Evolutionary conservation across 2,888 invertebrate species (phyloP).

Genomic region (Aphodius granarius): DNA sequence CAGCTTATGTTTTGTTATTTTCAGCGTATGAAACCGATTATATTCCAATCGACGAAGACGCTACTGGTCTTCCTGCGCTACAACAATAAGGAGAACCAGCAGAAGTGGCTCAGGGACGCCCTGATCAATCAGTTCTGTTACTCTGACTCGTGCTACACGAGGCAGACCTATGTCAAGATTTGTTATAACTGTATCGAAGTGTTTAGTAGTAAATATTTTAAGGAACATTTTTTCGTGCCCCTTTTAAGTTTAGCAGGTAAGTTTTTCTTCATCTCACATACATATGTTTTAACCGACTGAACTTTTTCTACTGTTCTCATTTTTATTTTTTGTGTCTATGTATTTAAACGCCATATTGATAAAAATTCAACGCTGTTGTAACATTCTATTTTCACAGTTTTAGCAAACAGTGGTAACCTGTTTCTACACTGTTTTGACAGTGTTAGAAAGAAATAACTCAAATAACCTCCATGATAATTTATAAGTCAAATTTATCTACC

Average conservation of each 20-base stretch:
- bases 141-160: constrained; percentile 64
- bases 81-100: constrained; percentile 61
- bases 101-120: constrained; percentile 62
- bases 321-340: too few relatives aligned
- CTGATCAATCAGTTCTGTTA: constrained; percentile 61
- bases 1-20: constrained; percentile 32
- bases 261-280: too few relatives aligned
- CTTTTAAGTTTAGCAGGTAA: constrained; percentile 61
- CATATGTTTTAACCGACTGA: too few relatives aligned
- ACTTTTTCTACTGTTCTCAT: too few relatives aligned
- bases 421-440: too few relatives aligned
- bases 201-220: constrained; percentile 71
- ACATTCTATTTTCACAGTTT: too few relatives aligned
- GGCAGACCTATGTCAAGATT: constrained; percentile 67
- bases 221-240: constrained; percentile 65
- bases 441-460: too few relatives aligned
- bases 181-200: constrained; percentile 63
- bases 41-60: constrained; percentile 65
- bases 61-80: constrained; percentile 65
- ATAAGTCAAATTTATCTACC: too few relatives aligned
- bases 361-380: too few relatives aligned
- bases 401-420: too few relatives aligned
- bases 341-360: too few relatives aligned
- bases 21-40: constrained; percentile 69
- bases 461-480: too few relatives aligned